Evolutionary conservation across 2,113 vertebrate genomes (phyloP).

Genomic region (Aythya baeri): DNA sequence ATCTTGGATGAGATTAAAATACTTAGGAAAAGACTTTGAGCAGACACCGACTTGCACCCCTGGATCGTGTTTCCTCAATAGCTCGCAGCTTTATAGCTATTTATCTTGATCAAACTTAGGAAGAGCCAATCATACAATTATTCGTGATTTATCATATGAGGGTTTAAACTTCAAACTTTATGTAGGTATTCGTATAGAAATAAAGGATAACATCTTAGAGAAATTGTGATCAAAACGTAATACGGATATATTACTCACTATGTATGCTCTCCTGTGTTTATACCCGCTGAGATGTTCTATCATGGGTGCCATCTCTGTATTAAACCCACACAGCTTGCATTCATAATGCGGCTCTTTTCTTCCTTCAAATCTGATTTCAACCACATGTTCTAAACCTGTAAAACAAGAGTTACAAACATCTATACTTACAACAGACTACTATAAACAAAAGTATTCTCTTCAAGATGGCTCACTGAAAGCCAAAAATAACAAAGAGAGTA

Average conservation of each 20-base stretch:
- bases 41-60: neutral
- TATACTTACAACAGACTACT: neutral
- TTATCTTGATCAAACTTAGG: neutral
- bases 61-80: rapidly evolving
- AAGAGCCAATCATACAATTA: neutral
- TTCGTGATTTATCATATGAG: neutral
- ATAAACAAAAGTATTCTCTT: neutral
- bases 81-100: neutral
- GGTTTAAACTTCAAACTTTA: neutral
- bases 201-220: neutral
- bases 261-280: conserved; percentile 64
- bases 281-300: conserved; percentile 67
- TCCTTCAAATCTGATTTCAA: conserved; percentile 62
- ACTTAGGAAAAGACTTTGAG: neutral
- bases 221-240: neutral
- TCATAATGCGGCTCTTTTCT: conserved; percentile 35
- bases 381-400: conserved; percentile 64
- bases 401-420: neutral
- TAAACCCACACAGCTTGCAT: conserved; percentile 55
- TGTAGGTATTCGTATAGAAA: neutral
- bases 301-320: conserved; percentile 56
- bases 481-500: neutral
- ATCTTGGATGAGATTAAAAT: neutral
- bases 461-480: neutral
- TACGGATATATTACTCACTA: conserved; percentile 29